Evolutionary conservation across 1,140 invertebrate genomes (phyloP), one percentile per base, ranked within the genome.

Genomic region (Diorhabda carinulata): DNA sequence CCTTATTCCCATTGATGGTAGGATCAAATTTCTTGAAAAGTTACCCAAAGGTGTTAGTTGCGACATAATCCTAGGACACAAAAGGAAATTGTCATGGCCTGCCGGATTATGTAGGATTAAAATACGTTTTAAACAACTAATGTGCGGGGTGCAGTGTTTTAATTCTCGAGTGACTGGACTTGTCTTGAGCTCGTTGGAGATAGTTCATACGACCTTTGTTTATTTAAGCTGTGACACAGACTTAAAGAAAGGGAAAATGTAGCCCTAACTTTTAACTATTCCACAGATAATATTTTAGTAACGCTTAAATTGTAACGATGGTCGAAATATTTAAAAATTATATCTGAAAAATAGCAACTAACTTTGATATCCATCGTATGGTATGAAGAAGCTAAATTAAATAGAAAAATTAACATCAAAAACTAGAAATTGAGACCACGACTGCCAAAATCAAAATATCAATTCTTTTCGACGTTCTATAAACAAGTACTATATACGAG

Each of bases 111-210:
- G 65, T 56, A 42, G 57, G 71, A 72, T 72, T 70, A 69, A 67
- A 70, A 70, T 72, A 60, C 71, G 66, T 69, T 72, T 72, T 69
- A 70, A 72, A 72, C 71, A 65, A 70, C 71, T 70, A 72, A 72
- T 72, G 61, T 66, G 60, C 52, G 59, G 68, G 67, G 67, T 68
- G 59, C 61, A 68, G 60, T 68, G 67, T 68, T 68, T 68, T 63
- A 58, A 47, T 42, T 41, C 66, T 61, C 57, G 25, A 62, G 61
- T 63, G 57, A 42, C 67, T 43, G 44, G 67, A 62, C 59, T 61
- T 63, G 67, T 9, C 40, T 59, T 41, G 47, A 52, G 6, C 5
- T 52, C 6, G 4, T 60, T 67, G 57, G 57, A 52, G 57, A 45
- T 58, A 60, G 66, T 67, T 68, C 58, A 63, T 43, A 9, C 43